Conservation (phyloP, 2,113 vertebrate species). For the Erythrolamprus reginae region DNA sequence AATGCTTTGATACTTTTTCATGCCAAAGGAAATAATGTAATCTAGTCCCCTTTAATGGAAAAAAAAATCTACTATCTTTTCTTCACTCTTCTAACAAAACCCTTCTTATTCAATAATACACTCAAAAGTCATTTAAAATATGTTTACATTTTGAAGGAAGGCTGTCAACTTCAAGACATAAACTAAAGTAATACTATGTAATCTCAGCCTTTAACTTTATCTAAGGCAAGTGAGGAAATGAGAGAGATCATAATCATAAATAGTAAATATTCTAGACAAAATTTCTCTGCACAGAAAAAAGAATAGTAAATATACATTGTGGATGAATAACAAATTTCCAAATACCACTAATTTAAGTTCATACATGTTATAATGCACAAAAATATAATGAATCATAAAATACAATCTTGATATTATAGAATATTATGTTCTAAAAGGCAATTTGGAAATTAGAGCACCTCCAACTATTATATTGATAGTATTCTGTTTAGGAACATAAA, state of each 20-base stretch:
- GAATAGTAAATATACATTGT: neutral
- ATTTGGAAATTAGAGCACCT: neutral
- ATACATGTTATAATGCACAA: neutral
- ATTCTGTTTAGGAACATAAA: neutral
- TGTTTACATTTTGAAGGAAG: neutral
- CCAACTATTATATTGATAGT: neutral
- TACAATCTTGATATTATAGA: neutral
- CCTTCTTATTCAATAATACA: neutral
- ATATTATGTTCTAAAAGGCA: neutral
- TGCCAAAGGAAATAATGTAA: neutral
- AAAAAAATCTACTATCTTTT: neutral
- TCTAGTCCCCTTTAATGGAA: neutral
- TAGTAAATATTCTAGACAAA: neutral
- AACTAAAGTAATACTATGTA: neutral
- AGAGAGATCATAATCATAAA: neutral
- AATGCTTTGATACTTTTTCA: neutral
- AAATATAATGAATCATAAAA: neutral
- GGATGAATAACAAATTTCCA: neutral
- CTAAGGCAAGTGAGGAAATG: neutral
- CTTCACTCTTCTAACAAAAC: neutral
- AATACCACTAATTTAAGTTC: neutral
- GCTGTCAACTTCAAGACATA: neutral
- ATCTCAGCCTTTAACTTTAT: neutral
- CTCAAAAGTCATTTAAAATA: neutral
- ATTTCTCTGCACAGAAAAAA: neutral